These are phyloP conservation scores for Plectropomus leopardus DNA, from an alignment of 2,113 vertebrate genomes.

Conservation along the genomic window DNA sequence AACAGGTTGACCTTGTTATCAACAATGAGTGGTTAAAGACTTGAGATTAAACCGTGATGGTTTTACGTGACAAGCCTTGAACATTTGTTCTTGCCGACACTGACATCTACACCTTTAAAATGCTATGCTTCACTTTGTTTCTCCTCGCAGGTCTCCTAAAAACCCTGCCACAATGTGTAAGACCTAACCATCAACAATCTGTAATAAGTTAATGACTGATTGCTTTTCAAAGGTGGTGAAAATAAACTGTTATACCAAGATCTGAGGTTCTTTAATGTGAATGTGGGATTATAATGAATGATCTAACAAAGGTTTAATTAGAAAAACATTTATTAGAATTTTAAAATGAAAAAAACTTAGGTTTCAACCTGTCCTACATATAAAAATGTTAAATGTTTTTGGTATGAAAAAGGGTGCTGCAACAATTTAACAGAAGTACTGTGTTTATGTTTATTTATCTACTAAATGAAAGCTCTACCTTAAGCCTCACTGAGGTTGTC, in stretches of 20 bases:
- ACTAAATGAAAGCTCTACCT: not conserved
- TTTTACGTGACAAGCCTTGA: slow-evolving; percentile 56
- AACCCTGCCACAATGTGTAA: slow-evolving; percentile 84
- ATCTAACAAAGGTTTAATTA: not conserved
- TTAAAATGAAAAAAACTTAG: slow-evolving; percentile 46
- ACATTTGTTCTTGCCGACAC: slow-evolving; percentile 20
- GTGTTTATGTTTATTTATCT: no score
- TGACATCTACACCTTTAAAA: slow-evolving; percentile 23
- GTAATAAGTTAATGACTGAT: slow-evolving; percentile 89
- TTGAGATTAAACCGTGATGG: slow-evolving; percentile 55
- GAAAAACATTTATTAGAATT: slow-evolving; percentile 68
- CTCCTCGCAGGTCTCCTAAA: slow-evolving; percentile 58
- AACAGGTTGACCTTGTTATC: slow-evolving; percentile 52
- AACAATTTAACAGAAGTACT: slow-evolving; percentile 11
- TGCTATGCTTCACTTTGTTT: slow-evolving; percentile 55
- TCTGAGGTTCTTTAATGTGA: slow-evolving; percentile 63
- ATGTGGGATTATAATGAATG: not conserved
- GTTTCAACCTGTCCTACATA: slow-evolving; percentile 42
- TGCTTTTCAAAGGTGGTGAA: slow-evolving; percentile 89
- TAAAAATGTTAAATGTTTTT: slow-evolving; percentile 62
- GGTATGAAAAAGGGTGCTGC: slow-evolving; percentile 41
- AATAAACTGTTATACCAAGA: slow-evolving; percentile 89
- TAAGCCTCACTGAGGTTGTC: slow-evolving; percentile 86
- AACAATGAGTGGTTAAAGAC: slow-evolving; percentile 61
- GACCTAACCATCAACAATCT: slow-evolving; percentile 76